Percentiles rank a stretch among this genome's conserved stretches.
Conservation (phyloP, 1,140 invertebrate genomes). For the Triops cancriformis region DNA sequence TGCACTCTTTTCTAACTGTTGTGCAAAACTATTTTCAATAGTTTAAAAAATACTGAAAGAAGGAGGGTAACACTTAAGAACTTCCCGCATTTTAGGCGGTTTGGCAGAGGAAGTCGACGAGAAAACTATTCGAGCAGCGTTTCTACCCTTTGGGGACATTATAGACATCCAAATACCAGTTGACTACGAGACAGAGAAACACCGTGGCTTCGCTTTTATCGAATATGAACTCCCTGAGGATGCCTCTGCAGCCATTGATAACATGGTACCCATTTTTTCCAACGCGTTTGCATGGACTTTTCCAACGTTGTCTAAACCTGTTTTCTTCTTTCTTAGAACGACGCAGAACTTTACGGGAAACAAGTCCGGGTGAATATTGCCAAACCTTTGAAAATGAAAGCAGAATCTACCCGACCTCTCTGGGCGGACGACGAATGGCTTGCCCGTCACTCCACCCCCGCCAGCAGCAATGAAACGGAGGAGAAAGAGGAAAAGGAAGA, state of each 20-base stretch:
- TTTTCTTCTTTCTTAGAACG: slow-evolving; percentile 59
- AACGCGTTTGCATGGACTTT: background rate
- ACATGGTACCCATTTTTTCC: slow-evolving; percentile 65
- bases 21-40: no score
- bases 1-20: background rate
- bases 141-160: slow-evolving; percentile 96
- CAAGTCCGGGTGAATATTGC: slow-evolving; percentile 96
- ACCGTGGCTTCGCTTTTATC: slow-evolving; percentile 95
- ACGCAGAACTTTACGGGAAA: slow-evolving; percentile 93
- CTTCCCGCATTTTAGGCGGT: slow-evolving; percentile 55
- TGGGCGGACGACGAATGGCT: slow-evolving; percentile 97
- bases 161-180: slow-evolving; percentile 94
- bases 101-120: slow-evolving; percentile 96
- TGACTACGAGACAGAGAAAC: slow-evolving; percentile 96
- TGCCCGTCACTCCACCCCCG: slow-evolving; percentile 81
- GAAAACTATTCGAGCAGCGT: slow-evolving; percentile 88
- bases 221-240: slow-evolving; percentile 93
- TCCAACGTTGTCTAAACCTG: background rate
- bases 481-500: slow-evolving; percentile 33
- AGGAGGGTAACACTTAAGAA: background rate
- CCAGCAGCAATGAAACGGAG: slow-evolving; percentile 53
- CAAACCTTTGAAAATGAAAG: slow-evolving; percentile 89
- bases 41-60: background rate
- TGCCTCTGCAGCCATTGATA: slow-evolving; percentile 95
- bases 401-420: slow-evolving; percentile 85